Evolutionary conservation across 2,888 invertebrate genomes (phyloP), one percentile per base, ranked within the genome.

Genomic region (Agrotis clavis): DNA sequence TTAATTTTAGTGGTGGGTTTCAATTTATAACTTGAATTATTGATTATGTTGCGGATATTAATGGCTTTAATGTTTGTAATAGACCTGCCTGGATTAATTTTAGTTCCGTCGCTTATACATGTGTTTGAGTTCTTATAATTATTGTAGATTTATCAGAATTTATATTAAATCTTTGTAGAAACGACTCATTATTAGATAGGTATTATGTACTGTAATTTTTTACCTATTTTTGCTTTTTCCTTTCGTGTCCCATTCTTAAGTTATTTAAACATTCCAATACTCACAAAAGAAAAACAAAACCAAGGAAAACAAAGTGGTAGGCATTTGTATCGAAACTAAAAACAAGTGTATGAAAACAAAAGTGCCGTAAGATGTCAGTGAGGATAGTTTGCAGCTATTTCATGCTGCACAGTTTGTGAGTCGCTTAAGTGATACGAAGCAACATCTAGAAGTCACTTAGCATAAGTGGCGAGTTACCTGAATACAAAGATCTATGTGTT

Each of bases 381-480:
- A 45, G 60, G 65, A 71, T 73, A 82, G 85, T 84, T 79, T 79
- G 76, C 79, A 86, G 81, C 86, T 85, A 81, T 83, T 71, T 79
- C 77, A 79, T 70, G 74, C 64, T 79, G 80, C 74, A 77, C 71
- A 74, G 78, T 75, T 81, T 65, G 79, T 70, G 74, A 77, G 67
- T 79, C 79, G 60, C 56, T 71, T 75, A 79, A 76, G 74, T 70
- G 79, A 81, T 87, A 67, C 18, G 63, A 54, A 73, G 74, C 63
- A 64, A 80, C 86, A 84, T 89, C 86, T 87, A 81, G 84, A 84
- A 89, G 87, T 90, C 93, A 94, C 95, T 95, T 94, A 94, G 93
- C 94, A 94, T 94, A 93, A 94, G 94, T 94, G 92, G 91, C 67
- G 90, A 90, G 90, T 90, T 90, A 94, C 94, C 94, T 94, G 94